A percentile compares a stretch with the other conserved stretches of the same genome.
Evolutionary conservation across 2,888 invertebrate species (phyloP).

Genomic region (Drosophila borealis): DNA sequence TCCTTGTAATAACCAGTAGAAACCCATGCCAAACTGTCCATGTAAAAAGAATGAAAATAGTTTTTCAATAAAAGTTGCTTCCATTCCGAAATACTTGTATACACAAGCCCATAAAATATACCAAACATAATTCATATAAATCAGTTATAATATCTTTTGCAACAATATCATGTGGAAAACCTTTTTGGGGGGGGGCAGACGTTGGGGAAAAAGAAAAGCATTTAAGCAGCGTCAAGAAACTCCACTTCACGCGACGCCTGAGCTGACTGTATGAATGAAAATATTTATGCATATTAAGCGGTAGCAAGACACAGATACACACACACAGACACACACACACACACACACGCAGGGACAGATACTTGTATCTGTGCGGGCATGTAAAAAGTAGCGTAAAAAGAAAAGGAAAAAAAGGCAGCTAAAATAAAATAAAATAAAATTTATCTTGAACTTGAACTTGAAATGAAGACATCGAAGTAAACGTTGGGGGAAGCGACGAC

Average conservation of each 20-base stretch:
- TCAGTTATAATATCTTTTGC: constrained; percentile 7
- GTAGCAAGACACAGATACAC: constrained; percentile 47
- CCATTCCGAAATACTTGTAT: background rate
- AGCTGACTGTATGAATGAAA: constrained; percentile 65
- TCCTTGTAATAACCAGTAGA: too few relatives aligned
- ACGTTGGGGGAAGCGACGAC: constrained; percentile 17
- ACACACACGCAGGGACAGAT: background rate
- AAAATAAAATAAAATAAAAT: constrained; percentile 76
- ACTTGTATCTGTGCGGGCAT: constrained; percentile 53
- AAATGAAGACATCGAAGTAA: constrained; percentile 72
- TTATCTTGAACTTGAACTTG: constrained; percentile 84
- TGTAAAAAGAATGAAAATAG: too few relatives aligned
- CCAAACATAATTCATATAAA: constrained; percentile 7
- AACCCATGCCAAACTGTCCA: too few relatives aligned
- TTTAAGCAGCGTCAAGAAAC: constrained; percentile 12
- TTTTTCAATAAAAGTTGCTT: too few relatives aligned
- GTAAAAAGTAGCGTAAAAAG: constrained; percentile 62
- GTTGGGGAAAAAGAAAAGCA: constrained; percentile 31
- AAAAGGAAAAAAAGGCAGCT: constrained; percentile 62
- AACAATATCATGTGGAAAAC: constrained; percentile 29
- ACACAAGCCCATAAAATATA: background rate
- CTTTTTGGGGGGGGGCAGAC: background rate
- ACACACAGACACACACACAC: constrained; percentile 27
- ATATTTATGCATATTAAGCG: constrained; percentile 74
- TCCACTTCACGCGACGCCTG: constrained; percentile 39